Base-by-base conservation (phyloP, 1,140 invertebrate species). In the Limonius californicus region DNA sequence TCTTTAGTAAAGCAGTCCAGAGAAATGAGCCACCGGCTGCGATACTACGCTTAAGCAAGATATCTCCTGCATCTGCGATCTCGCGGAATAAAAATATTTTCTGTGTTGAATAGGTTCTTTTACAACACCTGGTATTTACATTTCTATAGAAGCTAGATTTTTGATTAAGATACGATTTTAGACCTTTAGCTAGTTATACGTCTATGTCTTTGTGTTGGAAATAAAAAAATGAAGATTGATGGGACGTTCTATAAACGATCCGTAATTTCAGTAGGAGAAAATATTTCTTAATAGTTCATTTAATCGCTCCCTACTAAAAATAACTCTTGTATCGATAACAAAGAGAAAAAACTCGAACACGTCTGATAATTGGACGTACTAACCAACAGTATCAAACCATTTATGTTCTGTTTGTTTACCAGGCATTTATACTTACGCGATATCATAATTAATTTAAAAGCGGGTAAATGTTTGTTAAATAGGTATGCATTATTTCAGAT, bases 161-260 rank as follows among this genome's bases (percentile, higher is more conserved):
- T 50, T 50, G 35, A 50, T 50, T 50, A 18, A 50, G 45, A 50
- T 50, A 50, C 12, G 45, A 21, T 50, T 19, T 39, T 39, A 45
- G 2, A 15, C 4, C 2, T 2, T 45, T 45, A 45, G 14, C 4
- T 15, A 18, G 3, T 45, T 4, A 27, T 27, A 27, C 9, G 6
- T 45, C 42, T 45, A 45, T 45, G 42, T 45, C 16, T 12, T 45
- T n/a, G 3, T 45, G 16, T 15, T n/a, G 32, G 32, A 35, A 35
- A n/a, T n/a, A n/a, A n/a, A 18, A 4, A 45, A 45, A 45, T 45
- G 14, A 6, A 45, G 6, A 15, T 45, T 3, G 14, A 45, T 6
- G n/a, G 16, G 4, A n/a, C n/a, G n/a, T n/a, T n/a, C n/a, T n/a
- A n/a, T n/a, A n/a, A n/a, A n/a, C n/a, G n/a, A n/a, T n/a, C n/a